These are phyloP conservation scores for Prorops nasuta DNA, from an alignment of 1,140 invertebrate genomes.

Conservation along the genomic window DNA sequence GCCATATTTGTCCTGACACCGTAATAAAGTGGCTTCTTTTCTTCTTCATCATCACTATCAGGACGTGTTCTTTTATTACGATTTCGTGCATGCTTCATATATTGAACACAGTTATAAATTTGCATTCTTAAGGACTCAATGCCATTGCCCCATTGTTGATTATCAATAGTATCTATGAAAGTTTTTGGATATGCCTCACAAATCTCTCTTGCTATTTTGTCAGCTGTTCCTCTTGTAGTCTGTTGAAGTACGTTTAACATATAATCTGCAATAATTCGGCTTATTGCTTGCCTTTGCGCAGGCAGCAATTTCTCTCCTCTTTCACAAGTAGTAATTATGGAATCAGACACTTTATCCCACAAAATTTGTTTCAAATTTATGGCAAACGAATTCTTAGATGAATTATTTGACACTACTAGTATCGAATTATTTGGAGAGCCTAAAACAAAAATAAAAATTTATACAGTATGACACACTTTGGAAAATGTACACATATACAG, in stretches of 20 bases:
- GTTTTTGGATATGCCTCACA: slow-evolving; percentile 4
- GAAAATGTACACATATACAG: too few species aligned
- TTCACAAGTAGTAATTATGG: too few species aligned
- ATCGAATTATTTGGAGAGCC: too few species aligned
- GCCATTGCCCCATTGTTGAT: neutral
- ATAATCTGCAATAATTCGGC: slow-evolving; percentile 7
- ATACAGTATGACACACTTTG: too few species aligned
- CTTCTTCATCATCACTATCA: neutral
- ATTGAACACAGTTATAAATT: slow-evolving; percentile 6
- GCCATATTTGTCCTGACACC: slow-evolving; percentile 8
- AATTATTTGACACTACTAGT: too few species aligned
- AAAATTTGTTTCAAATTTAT: too few species aligned
- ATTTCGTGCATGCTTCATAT: neutral
- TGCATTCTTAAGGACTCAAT: neutral
- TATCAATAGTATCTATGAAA: slow-evolving; percentile 1
- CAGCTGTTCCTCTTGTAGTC: neutral
- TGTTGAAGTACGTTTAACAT: slow-evolving; percentile 9
- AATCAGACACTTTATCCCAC: too few species aligned
- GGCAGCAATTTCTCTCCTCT: neutral
- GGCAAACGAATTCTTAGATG: too few species aligned
- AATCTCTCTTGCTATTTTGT: neutral
- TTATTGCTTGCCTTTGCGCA: too few species aligned
- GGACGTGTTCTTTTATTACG: neutral
- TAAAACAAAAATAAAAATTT: too few species aligned
- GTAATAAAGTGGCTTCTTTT: slow-evolving; percentile 1